Conservation (phyloP, 2,888 invertebrate genomes). For the Plusia festucae region DNA sequence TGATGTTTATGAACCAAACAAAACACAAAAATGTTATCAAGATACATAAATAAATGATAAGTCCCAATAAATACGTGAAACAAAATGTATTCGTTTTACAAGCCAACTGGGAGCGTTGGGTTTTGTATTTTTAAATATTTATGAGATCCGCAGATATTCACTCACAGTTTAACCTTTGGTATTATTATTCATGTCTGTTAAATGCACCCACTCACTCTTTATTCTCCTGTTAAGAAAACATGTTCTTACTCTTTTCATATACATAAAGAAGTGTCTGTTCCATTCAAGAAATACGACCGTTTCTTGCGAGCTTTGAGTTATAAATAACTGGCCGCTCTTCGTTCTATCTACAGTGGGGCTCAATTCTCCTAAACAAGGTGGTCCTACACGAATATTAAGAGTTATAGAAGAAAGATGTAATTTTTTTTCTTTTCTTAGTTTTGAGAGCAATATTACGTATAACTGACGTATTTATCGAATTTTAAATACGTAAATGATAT, state of each 20-base stretch:
- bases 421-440: neutral
- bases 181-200: conserved; percentile 1
- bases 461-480: no score
- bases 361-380: neutral
- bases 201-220: conserved; percentile 2
- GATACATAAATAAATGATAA: conserved; percentile 4
- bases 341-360: neutral
- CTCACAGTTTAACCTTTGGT: neutral
- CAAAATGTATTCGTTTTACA: conserved; percentile 1
- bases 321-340: neutral
- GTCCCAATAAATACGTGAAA: neutral
- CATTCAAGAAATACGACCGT: conserved; percentile 4
- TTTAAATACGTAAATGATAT: no score
- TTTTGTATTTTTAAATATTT: conserved; percentile 3
- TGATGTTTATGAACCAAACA: neutral
- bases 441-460: neutral
- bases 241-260: neutral
- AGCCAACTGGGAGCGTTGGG: neutral
- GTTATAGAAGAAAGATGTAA: neutral
- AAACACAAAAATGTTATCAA: neutral
- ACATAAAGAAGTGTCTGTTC: conserved; percentile 4
- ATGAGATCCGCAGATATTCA: neutral
- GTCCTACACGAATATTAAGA: neutral
- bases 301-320: neutral
- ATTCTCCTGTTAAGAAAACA: conserved; percentile 2